Evolutionary conservation across 2,113 vertebrate genomes (phyloP).

Genomic region (Talpa occidentalis): DNA sequence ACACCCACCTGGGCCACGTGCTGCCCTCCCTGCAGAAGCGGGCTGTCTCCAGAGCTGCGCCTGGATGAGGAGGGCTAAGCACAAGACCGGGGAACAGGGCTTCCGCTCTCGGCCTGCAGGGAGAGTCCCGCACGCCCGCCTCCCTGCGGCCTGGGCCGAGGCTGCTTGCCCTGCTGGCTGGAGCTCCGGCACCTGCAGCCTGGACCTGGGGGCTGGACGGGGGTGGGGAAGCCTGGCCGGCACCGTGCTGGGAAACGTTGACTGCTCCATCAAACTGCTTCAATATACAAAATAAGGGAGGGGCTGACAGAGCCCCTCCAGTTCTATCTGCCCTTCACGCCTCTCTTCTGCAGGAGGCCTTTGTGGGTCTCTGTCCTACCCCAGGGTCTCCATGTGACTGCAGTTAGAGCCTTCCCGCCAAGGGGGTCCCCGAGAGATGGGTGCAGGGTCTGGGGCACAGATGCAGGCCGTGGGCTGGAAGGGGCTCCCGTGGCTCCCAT

Average conservation of each 20-base stretch:
- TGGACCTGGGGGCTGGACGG: too few relatives aligned
- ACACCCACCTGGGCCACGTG: background rate
- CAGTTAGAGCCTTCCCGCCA: background rate
- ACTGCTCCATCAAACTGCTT: background rate
- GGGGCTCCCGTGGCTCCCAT: rapidly evolving
- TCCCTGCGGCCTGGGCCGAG: too few relatives aligned
- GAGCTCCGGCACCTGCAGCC: too few relatives aligned
- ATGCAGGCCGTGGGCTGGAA: background rate
- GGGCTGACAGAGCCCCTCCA: background rate
- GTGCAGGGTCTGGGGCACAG: background rate
- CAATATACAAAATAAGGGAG: rapidly evolving
- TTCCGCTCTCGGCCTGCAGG: too few relatives aligned
- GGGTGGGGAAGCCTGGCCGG: too few relatives aligned
- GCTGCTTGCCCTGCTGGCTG: too few relatives aligned
- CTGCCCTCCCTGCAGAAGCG: background rate
- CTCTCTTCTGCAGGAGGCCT: background rate
- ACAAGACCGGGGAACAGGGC: background rate
- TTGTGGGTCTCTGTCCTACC: background rate
- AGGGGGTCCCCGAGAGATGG: background rate
- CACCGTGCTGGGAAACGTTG: background rate
- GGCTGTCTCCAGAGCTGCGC: rapidly evolving
- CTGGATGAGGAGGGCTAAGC: too few relatives aligned
- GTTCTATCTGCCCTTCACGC: background rate
- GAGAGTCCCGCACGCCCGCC: too few relatives aligned
- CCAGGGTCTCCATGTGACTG: background rate